These are phyloP conservation scores for Eidolon dupreanum DNA, from an alignment of 2,797 vertebrate species.

Conservation along the genomic window DNA sequence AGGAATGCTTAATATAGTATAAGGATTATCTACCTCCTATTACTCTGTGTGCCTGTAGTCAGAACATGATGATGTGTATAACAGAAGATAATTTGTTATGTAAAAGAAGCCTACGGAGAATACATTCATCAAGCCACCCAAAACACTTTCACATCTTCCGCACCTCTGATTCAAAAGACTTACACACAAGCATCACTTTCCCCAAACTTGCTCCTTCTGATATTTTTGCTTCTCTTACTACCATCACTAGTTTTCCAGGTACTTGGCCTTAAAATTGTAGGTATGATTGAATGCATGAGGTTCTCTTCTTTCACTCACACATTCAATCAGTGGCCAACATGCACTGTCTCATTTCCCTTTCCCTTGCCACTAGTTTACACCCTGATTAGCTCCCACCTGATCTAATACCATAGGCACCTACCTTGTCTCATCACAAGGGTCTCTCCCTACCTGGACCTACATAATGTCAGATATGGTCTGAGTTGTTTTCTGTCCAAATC, in stretches of 20 bases:
- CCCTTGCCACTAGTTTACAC: background rate
- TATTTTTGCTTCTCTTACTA: constrained; percentile 32
- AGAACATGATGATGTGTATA: background rate
- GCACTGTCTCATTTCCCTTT: background rate
- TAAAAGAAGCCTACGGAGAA: constrained; percentile 41
- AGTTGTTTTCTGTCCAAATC: constrained; percentile 23
- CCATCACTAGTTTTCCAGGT: background rate
- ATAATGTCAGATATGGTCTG: background rate
- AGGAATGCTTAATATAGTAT: background rate
- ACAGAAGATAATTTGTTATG: background rate
- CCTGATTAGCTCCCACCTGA: background rate
- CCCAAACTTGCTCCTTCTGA: constrained; percentile 22
- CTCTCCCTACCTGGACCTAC: background rate
- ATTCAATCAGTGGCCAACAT: background rate
- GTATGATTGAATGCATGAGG: background rate
- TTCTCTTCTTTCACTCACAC: constrained; percentile 27
- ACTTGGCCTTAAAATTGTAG: background rate
- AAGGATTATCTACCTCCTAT: background rate
- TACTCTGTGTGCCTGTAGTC: background rate
- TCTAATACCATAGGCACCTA: background rate
- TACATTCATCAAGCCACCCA: background rate
- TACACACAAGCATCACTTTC: background rate
- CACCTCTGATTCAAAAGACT: background rate
- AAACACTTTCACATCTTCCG: background rate
- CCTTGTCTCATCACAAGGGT: background rate